Conservation (phyloP, 2,888 invertebrate genomes). For the Taenaris catops region DNA sequence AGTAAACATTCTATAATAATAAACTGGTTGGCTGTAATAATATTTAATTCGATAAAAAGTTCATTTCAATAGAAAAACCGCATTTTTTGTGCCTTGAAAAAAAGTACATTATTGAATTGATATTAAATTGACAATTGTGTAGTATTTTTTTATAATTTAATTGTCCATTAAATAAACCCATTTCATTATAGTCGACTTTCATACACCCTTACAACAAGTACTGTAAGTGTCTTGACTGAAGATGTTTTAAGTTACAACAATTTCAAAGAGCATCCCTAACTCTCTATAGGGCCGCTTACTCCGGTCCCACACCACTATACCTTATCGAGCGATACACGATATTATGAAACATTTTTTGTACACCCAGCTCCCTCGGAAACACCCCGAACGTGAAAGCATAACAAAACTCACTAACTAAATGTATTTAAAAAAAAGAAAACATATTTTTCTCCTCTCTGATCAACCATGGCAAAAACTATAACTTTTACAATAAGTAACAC, state of each 20-base stretch:
- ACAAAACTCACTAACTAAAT: conserved; percentile 55
- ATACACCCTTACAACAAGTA: conserved; percentile 68
- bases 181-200: conserved; percentile 34
- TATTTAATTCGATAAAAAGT: too few species aligned
- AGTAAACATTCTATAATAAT: too few species aligned
- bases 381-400: conserved; percentile 43
- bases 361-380: conserved; percentile 47
- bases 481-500: conserved; percentile 69
- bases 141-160: conserved; percentile 30
- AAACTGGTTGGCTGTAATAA: too few species aligned
- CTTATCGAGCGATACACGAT: conserved; percentile 69
- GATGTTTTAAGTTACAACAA: conserved; percentile 67
- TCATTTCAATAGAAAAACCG: too few species aligned
- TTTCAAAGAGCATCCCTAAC: conserved; percentile 55
- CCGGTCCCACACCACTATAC: conserved; percentile 52
- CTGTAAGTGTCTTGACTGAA: conserved; percentile 74
- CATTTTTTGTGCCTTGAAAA: too few species aligned
- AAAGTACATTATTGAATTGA: too few species aligned
- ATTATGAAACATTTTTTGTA: conserved; percentile 72
- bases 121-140: too few species aligned
- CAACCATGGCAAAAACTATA: conserved; percentile 78
- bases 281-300: conserved; percentile 35
- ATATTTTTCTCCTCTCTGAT: conserved; percentile 67
- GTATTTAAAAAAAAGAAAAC: conserved; percentile 65
- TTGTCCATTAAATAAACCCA: conserved; percentile 35